Percentiles rank a stretch among this genome's conserved stretches.
phyloP scores from a whole-genome alignment of 2,113 vertebrate genomes.

The Vidua macroura region DNA sequence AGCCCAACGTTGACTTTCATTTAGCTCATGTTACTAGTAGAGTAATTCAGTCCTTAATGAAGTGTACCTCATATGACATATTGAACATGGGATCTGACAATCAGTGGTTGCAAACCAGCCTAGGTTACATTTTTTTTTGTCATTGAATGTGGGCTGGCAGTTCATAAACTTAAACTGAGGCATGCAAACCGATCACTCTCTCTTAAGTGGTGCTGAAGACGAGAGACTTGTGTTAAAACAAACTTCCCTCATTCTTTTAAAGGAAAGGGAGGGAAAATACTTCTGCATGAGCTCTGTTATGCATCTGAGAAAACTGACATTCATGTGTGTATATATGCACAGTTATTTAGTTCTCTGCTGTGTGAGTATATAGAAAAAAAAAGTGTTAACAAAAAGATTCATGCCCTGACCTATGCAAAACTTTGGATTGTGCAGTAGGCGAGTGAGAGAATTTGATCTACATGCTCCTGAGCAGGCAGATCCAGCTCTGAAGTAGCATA shows the following conservation, averaged over 20 bases:
- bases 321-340: neutral
- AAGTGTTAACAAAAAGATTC: neutral
- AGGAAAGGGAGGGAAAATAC: neutral
- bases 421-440: neutral
- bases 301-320: neutral
- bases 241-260: neutral
- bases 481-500: neutral
- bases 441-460: neutral
- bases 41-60: conserved; percentile 73
- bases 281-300: neutral
- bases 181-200: neutral
- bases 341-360: neutral
- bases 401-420: neutral
- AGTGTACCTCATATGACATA: conserved; percentile 65
- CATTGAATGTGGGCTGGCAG: conserved; percentile 57
- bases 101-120: conserved; percentile 51
- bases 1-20: conserved; percentile 61
- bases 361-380: neutral
- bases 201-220: neutral
- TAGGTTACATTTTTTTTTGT: conserved; percentile 67
- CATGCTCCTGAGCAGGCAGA: neutral
- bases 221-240: neutral
- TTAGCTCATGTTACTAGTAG: conserved; percentile 68
- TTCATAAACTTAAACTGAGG: conserved; percentile 65
- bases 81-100: conserved; percentile 65